A percentile compares a stretch with the other conserved stretches of the same genome.
These are phyloP conservation scores for Epinotia demarniana DNA, from an alignment of 2,888 invertebrate genomes.

Conservation along the genomic window DNA sequence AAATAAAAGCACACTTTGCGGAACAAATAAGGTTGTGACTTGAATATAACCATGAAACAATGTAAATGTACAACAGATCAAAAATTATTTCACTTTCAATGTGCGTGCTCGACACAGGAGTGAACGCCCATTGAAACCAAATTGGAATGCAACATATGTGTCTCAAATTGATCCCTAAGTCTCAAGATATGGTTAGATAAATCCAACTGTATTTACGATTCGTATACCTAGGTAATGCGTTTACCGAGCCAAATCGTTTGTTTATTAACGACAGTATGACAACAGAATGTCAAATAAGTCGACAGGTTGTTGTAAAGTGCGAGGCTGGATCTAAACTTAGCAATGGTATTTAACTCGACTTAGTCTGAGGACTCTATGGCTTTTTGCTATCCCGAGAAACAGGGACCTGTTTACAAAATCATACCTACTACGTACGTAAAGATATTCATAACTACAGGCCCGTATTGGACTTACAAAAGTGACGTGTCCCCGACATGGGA, in stretches of 20 bases:
- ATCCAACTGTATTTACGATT: background rate
- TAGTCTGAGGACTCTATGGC: background rate
- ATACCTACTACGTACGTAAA: background rate
- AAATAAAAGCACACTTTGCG: too few species aligned
- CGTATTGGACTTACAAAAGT: background rate
- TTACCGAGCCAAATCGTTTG: background rate
- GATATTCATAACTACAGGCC: background rate
- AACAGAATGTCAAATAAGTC: slow-evolving; percentile 1
- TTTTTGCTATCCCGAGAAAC: background rate
- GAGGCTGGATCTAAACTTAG: background rate
- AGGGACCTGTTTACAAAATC: background rate
- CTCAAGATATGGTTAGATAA: background rate
- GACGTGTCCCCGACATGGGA: background rate
- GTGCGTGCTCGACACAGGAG: too few species aligned
- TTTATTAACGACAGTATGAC: slow-evolving; percentile 2
- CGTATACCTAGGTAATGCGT: background rate
- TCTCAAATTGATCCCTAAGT: too few species aligned
- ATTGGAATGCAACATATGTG: too few species aligned
- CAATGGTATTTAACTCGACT: background rate
- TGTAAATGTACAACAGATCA: too few species aligned
- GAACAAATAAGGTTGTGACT: too few species aligned
- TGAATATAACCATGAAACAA: too few species aligned
- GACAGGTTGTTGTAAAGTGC: slow-evolving; percentile 7
- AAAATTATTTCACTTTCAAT: too few species aligned
- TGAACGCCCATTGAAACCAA: too few species aligned